Conservation (phyloP, 2,113 vertebrate species). For the Tragelaphus imberbis region DNA sequence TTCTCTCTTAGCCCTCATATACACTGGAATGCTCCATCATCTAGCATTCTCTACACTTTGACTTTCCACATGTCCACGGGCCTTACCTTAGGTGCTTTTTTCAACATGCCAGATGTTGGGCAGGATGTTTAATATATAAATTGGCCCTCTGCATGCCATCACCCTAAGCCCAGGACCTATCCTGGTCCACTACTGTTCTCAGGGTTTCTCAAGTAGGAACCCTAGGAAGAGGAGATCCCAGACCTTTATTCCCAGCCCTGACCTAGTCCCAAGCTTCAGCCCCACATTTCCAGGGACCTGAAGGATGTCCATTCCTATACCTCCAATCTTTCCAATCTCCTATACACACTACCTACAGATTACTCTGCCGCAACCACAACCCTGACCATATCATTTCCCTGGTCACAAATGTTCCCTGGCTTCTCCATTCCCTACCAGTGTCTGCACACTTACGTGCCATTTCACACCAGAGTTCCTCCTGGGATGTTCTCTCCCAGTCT, state of each 20-base stretch:
- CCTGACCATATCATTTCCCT: neutral
- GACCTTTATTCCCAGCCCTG: neutral
- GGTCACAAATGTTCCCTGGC: neutral
- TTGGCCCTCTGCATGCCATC: neutral
- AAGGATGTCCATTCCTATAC: neutral
- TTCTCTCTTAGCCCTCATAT: neutral
- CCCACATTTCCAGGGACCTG: neutral
- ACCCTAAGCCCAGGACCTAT: neutral
- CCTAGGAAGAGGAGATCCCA: neutral
- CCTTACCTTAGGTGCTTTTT: neutral
- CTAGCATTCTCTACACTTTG: neutral
- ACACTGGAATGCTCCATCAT: neutral
- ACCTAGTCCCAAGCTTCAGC: neutral
- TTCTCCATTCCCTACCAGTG: neutral
- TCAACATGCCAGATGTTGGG: neutral
- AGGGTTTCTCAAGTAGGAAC: neutral
- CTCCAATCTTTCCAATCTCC: neutral
- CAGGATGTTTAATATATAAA: neutral
- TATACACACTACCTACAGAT: neutral
- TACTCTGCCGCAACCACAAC: neutral
- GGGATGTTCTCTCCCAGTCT: neutral
- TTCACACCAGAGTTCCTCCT: neutral
- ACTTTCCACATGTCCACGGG: neutral
- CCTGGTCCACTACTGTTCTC: neutral
- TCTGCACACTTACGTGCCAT: neutral